Percentiles rank a stretch among this genome's conserved stretches.
phyloP scores from a whole-genome alignment of 2,888 invertebrate genomes.

The Epirrhoe tristata region DNA sequence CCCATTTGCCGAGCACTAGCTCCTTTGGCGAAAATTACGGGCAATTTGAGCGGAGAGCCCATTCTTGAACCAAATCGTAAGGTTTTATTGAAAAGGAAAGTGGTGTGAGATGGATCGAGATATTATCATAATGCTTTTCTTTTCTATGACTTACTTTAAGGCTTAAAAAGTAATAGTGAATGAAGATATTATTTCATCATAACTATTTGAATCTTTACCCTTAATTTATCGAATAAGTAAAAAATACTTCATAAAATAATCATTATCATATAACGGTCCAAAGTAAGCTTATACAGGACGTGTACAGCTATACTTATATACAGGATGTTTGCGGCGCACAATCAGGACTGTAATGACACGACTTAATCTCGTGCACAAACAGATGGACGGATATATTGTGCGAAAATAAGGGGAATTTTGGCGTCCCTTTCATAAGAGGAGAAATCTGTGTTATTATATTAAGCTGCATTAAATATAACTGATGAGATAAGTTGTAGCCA shows the following conservation, averaged over 20 bases:
- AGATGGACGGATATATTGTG: conserved; percentile 30
- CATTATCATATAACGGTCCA: not conserved
- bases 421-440: not conserved
- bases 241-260: not conserved
- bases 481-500: not conserved
- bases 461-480: not conserved
- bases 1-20: conserved; percentile 40
- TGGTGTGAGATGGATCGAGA: not conserved
- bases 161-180: not conserved
- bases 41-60: conserved; percentile 28
- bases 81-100: conserved; percentile 19
- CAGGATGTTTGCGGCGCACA: conserved; percentile 39
- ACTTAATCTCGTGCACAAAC: conserved; percentile 43
- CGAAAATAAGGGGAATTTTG: conserved; percentile 2
- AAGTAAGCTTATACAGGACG: conserved; percentile 27
- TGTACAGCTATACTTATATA: conserved; percentile 33
- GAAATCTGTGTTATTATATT: not conserved
- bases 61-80: conserved; percentile 19
- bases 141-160: not conserved
- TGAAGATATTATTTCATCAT: too few species aligned
- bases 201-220: not conserved
- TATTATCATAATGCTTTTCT: not conserved
- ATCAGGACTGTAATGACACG: conserved; percentile 40
- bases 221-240: not conserved
- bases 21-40: conserved; percentile 37